Evolutionary conservation across 2,888 invertebrate genomes (phyloP).

Genomic region (Parascotia fuliginaria): DNA sequence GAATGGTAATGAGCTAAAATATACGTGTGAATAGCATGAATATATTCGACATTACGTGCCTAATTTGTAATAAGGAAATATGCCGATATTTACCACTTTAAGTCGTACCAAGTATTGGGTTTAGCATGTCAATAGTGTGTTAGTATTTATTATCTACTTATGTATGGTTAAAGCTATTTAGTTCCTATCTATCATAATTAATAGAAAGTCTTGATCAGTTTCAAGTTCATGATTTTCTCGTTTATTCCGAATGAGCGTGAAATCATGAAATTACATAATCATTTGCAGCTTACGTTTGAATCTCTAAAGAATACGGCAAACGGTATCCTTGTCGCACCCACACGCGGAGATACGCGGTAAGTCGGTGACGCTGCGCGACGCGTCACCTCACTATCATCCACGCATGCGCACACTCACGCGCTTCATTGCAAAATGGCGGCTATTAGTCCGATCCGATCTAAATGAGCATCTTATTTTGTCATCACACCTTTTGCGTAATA

Average conservation of each 20-base stretch:
- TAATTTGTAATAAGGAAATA: no score
- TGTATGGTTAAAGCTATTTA: conserved; percentile 6
- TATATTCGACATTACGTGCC: no score
- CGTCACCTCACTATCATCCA: conserved; percentile 44
- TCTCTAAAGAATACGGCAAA: conserved; percentile 27
- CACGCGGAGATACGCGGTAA: conserved; percentile 39
- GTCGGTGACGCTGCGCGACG: conserved; percentile 47
- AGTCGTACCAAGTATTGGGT: no score
- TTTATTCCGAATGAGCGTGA: conserved; percentile 32
- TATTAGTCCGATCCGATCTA: conserved; percentile 46
- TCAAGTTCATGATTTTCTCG: conserved; percentile 37
- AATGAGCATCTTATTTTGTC: conserved; percentile 45
- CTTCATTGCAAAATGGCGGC: conserved; percentile 68
- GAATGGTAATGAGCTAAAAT: conserved; percentile 3
- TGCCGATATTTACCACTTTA: no score
- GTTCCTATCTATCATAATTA: conserved; percentile 3
- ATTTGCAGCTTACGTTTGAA: conserved; percentile 33
- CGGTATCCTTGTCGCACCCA: conserved; percentile 60
- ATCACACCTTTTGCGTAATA: conserved; percentile 19
- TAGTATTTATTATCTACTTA: not conserved
- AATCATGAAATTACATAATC: conserved; percentile 38
- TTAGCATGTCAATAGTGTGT: no score
- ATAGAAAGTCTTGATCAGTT: conserved; percentile 38
- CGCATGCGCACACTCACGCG: conserved; percentile 46
- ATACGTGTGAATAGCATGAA: no score